Base-by-base conservation (phyloP, 92 coral and sea anemone genomes). In the Epizoanthus scotinus region DNA sequence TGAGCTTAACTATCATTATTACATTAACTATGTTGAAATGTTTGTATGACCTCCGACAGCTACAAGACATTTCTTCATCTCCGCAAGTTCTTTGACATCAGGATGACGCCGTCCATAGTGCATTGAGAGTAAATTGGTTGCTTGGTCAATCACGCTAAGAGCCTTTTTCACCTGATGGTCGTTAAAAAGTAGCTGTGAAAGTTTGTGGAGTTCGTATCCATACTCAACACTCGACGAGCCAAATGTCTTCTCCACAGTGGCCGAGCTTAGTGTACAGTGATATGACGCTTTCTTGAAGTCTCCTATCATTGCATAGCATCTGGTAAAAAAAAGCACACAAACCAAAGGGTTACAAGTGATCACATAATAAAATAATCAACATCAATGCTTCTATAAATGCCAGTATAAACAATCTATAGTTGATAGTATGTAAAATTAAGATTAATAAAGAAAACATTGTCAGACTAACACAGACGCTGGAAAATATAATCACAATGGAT, bases 181-280 rank as follows among this genome's bases (percentile, higher is more conserved):
- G 67, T 95, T 95, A 83, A 95, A 95, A 18, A 93, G 86, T 70
- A 95, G 82, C 81, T 93, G 98, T 0, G 96, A 94, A 24, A 95
- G 91, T 58, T 95, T 95, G 91, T 93, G 96, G 50, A 95, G 96
- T 62, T 95, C 99, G 79, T 95, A 94, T 13, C 92, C 99, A 72
- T 93, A 95, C 79, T 95, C 99, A 21, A 95, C 94, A 82, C 99
- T 95, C 31, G 94, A 86, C 18, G 98, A 78, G 56, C 99, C 99
- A 61, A 91, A 95, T 6, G 87, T 90, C 65, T 91, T 93, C 72
- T 90, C 96, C 25, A 95, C 99, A 59, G 98, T 91, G 69, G 91
- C 98, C 29, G 96, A 93, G 87, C 99, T 95, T 56, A 87, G 96
- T 12, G 88, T 63, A 83, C 99, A 95, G 91, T 93, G 90, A 72